These are phyloP conservation scores for Lithophane ornitopus DNA, from an alignment of 2,888 invertebrate species.

Conservation along the genomic window DNA sequence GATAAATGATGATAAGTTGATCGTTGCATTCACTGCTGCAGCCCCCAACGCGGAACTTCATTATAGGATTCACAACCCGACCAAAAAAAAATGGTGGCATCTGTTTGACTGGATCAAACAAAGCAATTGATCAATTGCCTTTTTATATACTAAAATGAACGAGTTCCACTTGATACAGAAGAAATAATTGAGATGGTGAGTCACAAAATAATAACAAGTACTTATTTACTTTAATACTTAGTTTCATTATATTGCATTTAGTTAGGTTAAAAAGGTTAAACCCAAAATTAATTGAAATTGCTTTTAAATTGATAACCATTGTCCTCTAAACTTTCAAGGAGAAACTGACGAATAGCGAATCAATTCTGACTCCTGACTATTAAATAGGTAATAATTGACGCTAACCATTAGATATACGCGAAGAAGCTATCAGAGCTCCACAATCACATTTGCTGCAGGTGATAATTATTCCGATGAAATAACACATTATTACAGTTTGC, in stretches of 20 bases:
- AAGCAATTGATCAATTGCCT: not conserved
- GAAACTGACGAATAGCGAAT: slow-evolving; percentile 2
- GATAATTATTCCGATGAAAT: slow-evolving; percentile 35
- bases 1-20: no score
- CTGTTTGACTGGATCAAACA: not conserved
- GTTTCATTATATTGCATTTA: not conserved
- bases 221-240: not conserved
- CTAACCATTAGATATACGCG: slow-evolving; percentile 25
- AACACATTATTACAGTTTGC: slow-evolving; percentile 7
- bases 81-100: not conserved
- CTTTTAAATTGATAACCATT: slow-evolving; percentile 4
- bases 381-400: slow-evolving; percentile 15
- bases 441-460: not conserved
- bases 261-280: not conserved
- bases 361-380: slow-evolving; percentile 11
- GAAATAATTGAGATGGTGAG: not conserved
- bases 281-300: slow-evolving; percentile 22
- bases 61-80: no score
- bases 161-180: not conserved
- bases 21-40: no score
- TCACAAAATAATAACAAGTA: not conserved
- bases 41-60: no score
- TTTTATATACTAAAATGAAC: not conserved
- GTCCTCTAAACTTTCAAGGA: slow-evolving; percentile 31
- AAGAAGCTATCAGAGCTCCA: not conserved